Evolutionary conservation across 2,113 vertebrate species (phyloP), one percentile per base, ranked within the genome.

Genomic region (Deroptyus accipitrinus): DNA sequence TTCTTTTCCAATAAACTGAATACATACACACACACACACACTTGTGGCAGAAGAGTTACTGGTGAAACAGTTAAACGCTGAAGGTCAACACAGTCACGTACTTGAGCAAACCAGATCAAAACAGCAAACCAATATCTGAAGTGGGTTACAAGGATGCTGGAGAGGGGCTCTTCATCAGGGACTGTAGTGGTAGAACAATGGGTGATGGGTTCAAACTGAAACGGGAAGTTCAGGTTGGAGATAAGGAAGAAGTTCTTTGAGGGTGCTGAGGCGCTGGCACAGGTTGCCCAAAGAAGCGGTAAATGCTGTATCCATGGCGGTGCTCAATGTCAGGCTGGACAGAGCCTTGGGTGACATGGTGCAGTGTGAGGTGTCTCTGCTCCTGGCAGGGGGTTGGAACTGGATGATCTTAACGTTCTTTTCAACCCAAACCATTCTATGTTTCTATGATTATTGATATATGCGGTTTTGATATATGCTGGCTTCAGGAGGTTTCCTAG

Each of bases 51-150:
- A 86, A 76, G 44, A 5, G 69, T 35, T 67, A 5, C 1, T 49
- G 25, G 31, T 16, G 25, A 42, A 74, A 67, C 7, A 59, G 19
- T 6, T 33, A 67, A 52, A 62, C 5, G 18, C 74, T 61, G 69
- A 55, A 68, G 6, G 9, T 1, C 68, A 82, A 54, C 51, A 46
- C 4, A 39, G 9, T 4, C 86, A 64, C 0, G 0, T 17, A 27
- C 33, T 2, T 22, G 30, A 78, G 42, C 16, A 55, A 73, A 55
- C 7, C 25, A 51, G 3, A 12, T 54, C 59, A 67, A 55, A 55
- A 33, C 54, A 55, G 54, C 54, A 55, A 55, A 55, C 54, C 54
- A 33, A 33, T 33, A 55, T 8, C 54, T 55, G 30, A 55, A 55
- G 54, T 11, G 30, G 18, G 17, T 18, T 55, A 55, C 18, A 20